These are phyloP conservation scores for Poeciliopsis prolifica DNA, from an alignment of 2,113 vertebrate species.

Conservation along the genomic window DNA sequence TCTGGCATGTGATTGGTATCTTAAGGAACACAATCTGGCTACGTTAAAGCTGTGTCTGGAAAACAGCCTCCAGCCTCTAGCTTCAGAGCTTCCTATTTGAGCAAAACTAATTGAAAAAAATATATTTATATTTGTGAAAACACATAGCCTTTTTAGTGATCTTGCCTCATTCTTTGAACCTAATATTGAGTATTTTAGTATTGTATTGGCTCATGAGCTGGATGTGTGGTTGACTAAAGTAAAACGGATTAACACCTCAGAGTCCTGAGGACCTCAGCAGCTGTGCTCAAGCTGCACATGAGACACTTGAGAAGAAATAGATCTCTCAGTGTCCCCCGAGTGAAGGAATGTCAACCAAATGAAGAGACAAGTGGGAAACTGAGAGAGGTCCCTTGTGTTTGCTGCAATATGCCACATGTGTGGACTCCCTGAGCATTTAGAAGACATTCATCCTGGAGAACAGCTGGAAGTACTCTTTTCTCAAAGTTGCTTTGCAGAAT, in stretches of 20 bases:
- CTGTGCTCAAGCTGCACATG: constrained; percentile 20
- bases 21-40: background rate
- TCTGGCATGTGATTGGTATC: background rate
- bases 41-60: background rate
- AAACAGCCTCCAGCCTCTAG: no score
- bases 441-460: constrained; percentile 6
- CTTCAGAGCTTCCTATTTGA: no score
- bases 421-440: constrained; percentile 40
- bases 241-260: background rate
- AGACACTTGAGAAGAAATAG: background rate
- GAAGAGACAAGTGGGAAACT: constrained; percentile 6
- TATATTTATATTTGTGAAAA: background rate
- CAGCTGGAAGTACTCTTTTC: constrained; percentile 8
- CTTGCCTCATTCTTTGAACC: background rate
- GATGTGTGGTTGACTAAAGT: constrained; percentile 3
- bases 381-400: constrained; percentile 18
- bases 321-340: constrained; percentile 25
- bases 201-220: background rate
- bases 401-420: constrained; percentile 1
- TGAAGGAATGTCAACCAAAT: constrained; percentile 22
- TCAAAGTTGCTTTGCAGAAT: constrained; percentile 12
- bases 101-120: no score
- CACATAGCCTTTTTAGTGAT: background rate
- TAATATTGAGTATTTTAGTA: background rate
- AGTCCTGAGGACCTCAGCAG: constrained; percentile 9